Conservation (phyloP, 2,888 invertebrate genomes). For the Halictus quadricinctus region DNA sequence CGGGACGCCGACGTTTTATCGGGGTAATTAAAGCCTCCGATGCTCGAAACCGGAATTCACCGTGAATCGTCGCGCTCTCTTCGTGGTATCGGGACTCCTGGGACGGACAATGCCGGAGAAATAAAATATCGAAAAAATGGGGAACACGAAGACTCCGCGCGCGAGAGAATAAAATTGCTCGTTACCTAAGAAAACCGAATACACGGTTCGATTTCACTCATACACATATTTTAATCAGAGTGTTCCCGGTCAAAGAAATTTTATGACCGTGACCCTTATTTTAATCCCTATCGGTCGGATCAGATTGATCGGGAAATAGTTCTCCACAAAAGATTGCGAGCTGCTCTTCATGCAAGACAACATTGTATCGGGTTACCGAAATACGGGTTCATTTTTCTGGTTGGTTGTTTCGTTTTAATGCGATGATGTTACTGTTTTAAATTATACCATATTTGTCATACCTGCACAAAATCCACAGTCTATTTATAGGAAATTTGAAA, state of each 20-base stretch:
- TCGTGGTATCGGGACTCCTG: background rate
- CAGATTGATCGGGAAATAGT: background rate
- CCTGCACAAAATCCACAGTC: too few species aligned
- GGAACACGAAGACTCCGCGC: background rate
- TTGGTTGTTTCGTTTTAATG: too few species aligned
- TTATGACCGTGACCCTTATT: background rate
- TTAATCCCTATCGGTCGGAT: background rate
- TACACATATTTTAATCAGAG: too few species aligned
- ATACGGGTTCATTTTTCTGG: background rate
- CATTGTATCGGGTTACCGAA: too few species aligned
- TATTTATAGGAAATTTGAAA: too few species aligned
- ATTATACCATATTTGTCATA: too few species aligned
- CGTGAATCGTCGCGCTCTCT: background rate
- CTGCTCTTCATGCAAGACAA: too few species aligned
- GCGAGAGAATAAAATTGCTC: background rate
- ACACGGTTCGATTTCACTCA: background rate
- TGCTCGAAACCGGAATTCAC: background rate
- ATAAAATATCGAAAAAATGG: background rate
- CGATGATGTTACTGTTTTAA: too few species aligned
- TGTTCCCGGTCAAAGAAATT: background rate
- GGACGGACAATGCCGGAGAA: background rate
- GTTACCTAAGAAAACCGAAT: background rate
- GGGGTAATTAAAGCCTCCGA: constrained; percentile 41
- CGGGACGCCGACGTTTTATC: constrained; percentile 27
- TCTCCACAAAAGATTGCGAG: background rate